phyloP scores from a whole-genome alignment of 2,888 invertebrate genomes.

The Caenorhabditis afra region DNA sequence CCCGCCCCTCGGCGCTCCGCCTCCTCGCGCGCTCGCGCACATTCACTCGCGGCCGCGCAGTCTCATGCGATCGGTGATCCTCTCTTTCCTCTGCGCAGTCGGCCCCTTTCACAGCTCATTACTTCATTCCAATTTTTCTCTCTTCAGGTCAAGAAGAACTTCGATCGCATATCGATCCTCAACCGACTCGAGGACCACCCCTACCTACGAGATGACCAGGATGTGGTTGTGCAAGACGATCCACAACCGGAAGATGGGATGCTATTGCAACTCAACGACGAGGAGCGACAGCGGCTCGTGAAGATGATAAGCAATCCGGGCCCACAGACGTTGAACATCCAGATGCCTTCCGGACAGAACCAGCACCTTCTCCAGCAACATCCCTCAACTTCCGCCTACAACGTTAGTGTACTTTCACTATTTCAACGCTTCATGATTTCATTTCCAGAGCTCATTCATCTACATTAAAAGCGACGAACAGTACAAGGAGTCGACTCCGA shows the following conservation, averaged over 20 bases:
- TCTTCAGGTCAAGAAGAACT: slow-evolving; percentile 51
- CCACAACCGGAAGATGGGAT: slow-evolving; percentile 12
- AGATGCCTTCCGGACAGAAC: slow-evolving; percentile 19
- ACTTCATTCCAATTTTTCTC: slow-evolving; percentile 3
- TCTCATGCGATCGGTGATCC: neutral
- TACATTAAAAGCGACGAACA: slow-evolving; percentile 31
- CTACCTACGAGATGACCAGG: slow-evolving; percentile 54
- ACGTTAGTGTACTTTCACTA: slow-evolving; percentile 6
- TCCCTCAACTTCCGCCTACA: slow-evolving; percentile 50
- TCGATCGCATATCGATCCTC: slow-evolving; percentile 51
- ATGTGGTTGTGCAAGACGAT: slow-evolving; percentile 27
- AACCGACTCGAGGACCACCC: slow-evolving; percentile 59
- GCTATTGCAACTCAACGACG: slow-evolving; percentile 40
- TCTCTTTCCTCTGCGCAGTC: neutral
- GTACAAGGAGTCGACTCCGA: slow-evolving; percentile 39
- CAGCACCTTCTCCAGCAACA: slow-evolving; percentile 46
- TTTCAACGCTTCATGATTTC: neutral
- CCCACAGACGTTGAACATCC: slow-evolving; percentile 25
- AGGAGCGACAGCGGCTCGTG: slow-evolving; percentile 49
- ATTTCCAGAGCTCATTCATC: slow-evolving; percentile 32
- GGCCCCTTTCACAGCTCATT: neutral
- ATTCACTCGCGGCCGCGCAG: slow-evolving; percentile 7
- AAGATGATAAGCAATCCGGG: slow-evolving; percentile 41
- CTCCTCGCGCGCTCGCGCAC: slow-evolving; percentile 48
- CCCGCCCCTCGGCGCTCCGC: slow-evolving; percentile 36